Conservation (phyloP, 2,113 vertebrate genomes). For the Toxostoma redivivum region DNA sequence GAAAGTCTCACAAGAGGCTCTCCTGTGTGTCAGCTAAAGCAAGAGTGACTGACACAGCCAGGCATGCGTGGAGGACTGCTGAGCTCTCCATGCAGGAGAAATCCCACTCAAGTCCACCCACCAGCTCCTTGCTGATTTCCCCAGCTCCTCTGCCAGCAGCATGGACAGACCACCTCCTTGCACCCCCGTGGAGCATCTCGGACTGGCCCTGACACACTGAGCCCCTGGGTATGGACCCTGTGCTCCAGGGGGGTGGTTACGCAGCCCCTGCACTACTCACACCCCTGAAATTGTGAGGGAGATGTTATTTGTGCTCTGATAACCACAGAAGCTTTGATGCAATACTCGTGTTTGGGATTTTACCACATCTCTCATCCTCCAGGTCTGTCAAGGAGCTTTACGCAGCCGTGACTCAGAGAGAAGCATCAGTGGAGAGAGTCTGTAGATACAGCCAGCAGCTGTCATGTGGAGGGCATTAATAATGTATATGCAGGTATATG, state of each 20-base stretch:
- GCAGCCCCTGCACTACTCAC: not conserved
- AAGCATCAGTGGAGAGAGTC: not conserved
- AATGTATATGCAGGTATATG: not conserved
- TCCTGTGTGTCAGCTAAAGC: not conserved
- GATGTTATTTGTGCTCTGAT: not conserved
- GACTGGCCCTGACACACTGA: not conserved
- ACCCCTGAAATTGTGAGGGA: not conserved
- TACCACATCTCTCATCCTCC: conserved; percentile 20
- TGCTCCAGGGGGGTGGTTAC: not conserved
- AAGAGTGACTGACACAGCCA: not conserved
- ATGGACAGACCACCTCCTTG: not conserved
- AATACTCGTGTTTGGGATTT: conserved; percentile 25
- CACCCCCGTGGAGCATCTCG: accelerated
- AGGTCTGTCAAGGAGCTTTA: conserved; percentile 21
- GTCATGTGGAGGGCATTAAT: not conserved
- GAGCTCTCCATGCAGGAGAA: conserved; percentile 1
- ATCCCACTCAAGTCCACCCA: conserved; percentile 17
- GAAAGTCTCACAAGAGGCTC: not conserved
- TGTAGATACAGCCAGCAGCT: conserved; percentile 13
- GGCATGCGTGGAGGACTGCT: not conserved
- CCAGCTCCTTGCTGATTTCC: not conserved
- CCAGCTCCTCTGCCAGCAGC: not conserved
- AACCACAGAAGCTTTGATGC: not conserved
- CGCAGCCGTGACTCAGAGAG: conserved; percentile 14
- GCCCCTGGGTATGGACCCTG: not conserved